Evolutionary conservation across 2,797 vertebrate genomes (phyloP), one percentile per base, ranked within the genome.

Genomic region (Ceryle rudis): DNA sequence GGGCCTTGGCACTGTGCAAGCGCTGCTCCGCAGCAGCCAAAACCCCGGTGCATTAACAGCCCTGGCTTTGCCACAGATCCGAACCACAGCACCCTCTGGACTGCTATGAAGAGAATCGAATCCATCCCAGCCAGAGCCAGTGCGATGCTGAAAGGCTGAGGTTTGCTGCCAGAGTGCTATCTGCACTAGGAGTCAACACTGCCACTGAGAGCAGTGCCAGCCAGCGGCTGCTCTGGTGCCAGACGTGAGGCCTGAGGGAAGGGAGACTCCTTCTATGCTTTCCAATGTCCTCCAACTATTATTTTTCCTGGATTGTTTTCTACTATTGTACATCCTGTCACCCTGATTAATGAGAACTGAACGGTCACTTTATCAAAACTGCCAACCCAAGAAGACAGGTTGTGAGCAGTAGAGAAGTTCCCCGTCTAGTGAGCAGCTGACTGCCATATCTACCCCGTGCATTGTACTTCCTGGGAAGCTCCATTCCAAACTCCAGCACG

Each of bases 381-480:
- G 28, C 11, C 51, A 77, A 55, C 21, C 22, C 41, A 49, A 35
- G 20, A 77, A 28, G 44, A 29, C 31, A 58, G 35, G 20, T n/a
- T 81, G 61, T 33, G 35, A 58, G 70, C 23, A 26, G 64, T 29
- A 47, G 9, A 20, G 11, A 78, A 47, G 47, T 26, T 75, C 15
- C 14, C 12, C 37, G 29, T 25, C 21, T 4, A 74, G n/a, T 3
- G 9, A 84, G 69, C 21, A 17, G 44, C 57, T 39, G 51, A 60
- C 7, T 47, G 58, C 58, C 7, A 0, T 15, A 33, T 22, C 52
- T 55, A 37, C 6, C 9, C 26, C 1, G 1, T 31, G 31, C 10
- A 6, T 42, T n/a, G 37, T 9, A 18, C 31, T 80, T 47, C 22
- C 23, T 29, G 23, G 58, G 28, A 39, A 77, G 60, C 20, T 6